Evolutionary conservation across 1,140 invertebrate species (phyloP).

Genomic region (Eumaeus atala): DNA sequence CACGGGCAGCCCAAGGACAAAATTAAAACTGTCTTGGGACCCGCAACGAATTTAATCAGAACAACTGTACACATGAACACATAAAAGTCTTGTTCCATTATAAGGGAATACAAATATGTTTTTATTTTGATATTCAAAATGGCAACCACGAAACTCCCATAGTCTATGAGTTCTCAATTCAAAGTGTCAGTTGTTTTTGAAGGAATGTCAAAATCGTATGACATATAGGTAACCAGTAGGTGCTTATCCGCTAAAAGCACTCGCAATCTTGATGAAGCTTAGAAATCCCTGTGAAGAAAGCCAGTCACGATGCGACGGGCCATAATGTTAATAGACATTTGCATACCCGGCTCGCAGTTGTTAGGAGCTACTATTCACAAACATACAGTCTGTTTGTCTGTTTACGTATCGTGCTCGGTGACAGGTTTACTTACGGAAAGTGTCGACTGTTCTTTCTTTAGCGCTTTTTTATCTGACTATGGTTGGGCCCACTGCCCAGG

Average conservation of each 20-base stretch:
- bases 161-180: too few species aligned
- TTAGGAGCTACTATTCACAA: constrained; percentile 8
- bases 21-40: too few species aligned
- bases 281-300: constrained; percentile 21
- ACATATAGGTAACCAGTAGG: not conserved
- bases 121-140: too few species aligned
- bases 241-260: constrained; percentile 34
- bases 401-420: not conserved
- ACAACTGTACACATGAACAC: too few species aligned
- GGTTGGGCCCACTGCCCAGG: not conserved
- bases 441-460: not conserved
- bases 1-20: too few species aligned
- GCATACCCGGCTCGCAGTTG: constrained; percentile 20
- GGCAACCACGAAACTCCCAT: too few species aligned
- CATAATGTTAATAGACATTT: constrained; percentile 25
- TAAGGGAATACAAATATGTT: too few species aligned
- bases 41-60: too few species aligned
- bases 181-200: too few species aligned
- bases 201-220: too few species aligned
- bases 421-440: too few species aligned
- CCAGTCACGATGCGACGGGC: constrained; percentile 25
- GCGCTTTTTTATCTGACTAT: not conserved
- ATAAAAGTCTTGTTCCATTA: too few species aligned
- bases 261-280: constrained; percentile 32
- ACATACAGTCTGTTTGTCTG: not conserved